Evolutionary conservation across 1,140 invertebrate genomes (phyloP).

Genomic region (Magallana gigas): DNA sequence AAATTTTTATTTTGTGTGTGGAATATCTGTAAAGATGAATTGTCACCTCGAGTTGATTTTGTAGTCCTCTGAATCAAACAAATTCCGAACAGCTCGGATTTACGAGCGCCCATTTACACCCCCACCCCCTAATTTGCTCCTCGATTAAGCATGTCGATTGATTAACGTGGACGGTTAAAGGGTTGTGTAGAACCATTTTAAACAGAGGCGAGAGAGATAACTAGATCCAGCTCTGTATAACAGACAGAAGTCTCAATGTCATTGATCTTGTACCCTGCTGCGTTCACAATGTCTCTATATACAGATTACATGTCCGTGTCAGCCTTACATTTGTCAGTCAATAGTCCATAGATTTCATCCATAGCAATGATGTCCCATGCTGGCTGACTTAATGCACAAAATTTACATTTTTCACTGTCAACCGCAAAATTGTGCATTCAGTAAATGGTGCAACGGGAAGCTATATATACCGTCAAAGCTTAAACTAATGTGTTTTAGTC

Average conservation of each 20-base stretch:
- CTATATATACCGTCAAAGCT: too few relatives aligned
- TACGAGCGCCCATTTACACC: background rate
- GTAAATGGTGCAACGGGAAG: too few relatives aligned
- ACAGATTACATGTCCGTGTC: background rate
- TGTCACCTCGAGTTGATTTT: too few relatives aligned
- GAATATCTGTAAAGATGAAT: too few relatives aligned
- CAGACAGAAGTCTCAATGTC: slow-evolving; percentile 6
- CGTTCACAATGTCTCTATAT: background rate
- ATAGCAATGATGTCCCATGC: background rate
- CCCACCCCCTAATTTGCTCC: background rate
- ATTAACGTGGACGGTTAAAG: background rate
- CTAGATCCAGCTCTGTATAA: background rate
- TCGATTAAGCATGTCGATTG: slow-evolving; percentile 10
- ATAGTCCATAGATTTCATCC: background rate
- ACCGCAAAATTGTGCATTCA: background rate
- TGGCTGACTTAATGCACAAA: background rate
- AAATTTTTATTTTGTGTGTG: too few relatives aligned
- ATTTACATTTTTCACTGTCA: slow-evolving; percentile 8
- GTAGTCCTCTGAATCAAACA: too few relatives aligned
- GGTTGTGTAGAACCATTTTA: background rate
- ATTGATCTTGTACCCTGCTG: background rate
- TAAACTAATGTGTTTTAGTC: too few relatives aligned
- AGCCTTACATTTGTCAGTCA: slow-evolving; percentile 8
- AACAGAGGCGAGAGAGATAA: background rate
- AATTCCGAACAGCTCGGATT: too few relatives aligned